Evolutionary conservation across 2,888 invertebrate species (phyloP), one percentile per base, ranked within the genome.

Genomic region (Macrosoma leucophasiata): DNA sequence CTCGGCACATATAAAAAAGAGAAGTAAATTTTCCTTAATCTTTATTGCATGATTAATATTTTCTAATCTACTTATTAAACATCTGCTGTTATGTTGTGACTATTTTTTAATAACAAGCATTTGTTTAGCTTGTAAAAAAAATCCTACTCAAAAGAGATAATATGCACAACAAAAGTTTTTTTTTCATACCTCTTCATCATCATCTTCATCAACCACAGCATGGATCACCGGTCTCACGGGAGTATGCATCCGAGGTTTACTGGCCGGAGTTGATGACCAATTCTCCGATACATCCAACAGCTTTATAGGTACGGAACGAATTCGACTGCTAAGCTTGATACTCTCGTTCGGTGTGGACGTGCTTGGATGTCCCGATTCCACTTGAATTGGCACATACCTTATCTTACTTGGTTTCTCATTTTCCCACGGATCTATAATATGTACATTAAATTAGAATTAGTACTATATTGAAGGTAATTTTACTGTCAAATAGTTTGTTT

Each of bases 291-390:
- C 38, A 25, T 61, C 61, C n/a, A 73, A 48, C 3, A 72, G 41
- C 41, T 69, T 66, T 13, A 79, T 44, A 1, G 78, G 77, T 13
- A 73, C 58, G 19, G 57, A 48, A 21, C 66, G 51, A 4, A 60
- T 48, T 36, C 65, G 46, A 29, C 46, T 53, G 3, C 50, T 43
- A 13, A 44, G 28, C 26, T 53, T 71, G 7, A 46, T 44, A 6
- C 55, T 22, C 18, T 70, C 68, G 31, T 64, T 67, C 2, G 82
- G 82, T n/a, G 84, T 84, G 2, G 84, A 84, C 7, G 84, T 82
- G 42, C 78, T 81, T 0, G 84, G 75, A 38, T 70, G 63, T 3
- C 64, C 67, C 21, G 51, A 22, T 27, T 81, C 84, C 33, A 81
- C 35, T 45, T 72, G 69, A 37, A 85, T 78, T 20, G 84, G 84